Evolutionary conservation across 2,888 invertebrate genomes (phyloP), one percentile per base, ranked within the genome.

Genomic region (Ethmia dodecea): DNA sequence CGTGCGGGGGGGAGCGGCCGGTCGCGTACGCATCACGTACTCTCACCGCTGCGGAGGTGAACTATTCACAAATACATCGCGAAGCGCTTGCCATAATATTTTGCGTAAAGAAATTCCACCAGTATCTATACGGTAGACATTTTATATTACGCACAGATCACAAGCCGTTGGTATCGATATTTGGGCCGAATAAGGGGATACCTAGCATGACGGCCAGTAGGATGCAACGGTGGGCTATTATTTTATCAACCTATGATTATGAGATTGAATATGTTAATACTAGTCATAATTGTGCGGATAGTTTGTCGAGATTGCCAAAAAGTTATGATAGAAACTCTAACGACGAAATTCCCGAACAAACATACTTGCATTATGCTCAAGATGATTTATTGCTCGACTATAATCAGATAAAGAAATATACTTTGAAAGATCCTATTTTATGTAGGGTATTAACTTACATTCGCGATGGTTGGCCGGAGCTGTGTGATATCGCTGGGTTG

Each of bases 171-270:
- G n/a, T 27, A 3, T 12, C 9, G 18, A 40, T 37, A 15, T 31
- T 40, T 22, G 36, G 36, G 6, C 12, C 18, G 8, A 29, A 36
- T 11, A 15, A 8, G 13, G 30, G 37, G 10, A 30, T 40, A 12
- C 38, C 36, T 2, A 8, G 14, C 2, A 39, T 41, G 28, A 33
- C 33, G 1, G 38, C 38, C 2, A 14, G 13, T 5, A 28, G 41
- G 5, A 13, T 42, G 8, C 45, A 39, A 28, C 20, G 40, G 16
- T 45, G 22, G 15, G 37, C 40, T n/a, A 12, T 35, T 2, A 27
- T 37, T 15, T 25, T 34, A 25, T 30, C 34, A 3, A 31, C 18
- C 5, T 40, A 37, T 28, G 20, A 40, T 22, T 35, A 40, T 30
- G 14, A 30, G 0, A 28, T 43, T n/a, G 20, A 33, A n/a, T 38